phyloP scores from a whole-genome alignment of 2,888 invertebrate species.

The Andrena flavipes region DNA sequence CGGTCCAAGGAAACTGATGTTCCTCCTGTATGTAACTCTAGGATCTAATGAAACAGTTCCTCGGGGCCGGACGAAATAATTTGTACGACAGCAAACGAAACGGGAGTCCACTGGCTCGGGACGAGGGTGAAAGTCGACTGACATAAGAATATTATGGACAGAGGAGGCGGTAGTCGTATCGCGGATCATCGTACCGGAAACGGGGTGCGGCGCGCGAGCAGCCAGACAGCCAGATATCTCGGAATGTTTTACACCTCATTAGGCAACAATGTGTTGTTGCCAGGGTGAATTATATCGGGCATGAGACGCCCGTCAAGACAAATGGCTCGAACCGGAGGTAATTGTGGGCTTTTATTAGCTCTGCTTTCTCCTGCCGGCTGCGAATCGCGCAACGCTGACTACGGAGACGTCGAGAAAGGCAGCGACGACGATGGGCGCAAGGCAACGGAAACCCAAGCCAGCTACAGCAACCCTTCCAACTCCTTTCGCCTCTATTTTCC shows the following conservation, averaged over 20 bases:
- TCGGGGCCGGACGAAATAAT: constrained; percentile 19
- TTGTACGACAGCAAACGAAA: background rate
- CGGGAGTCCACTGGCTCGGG: no score
- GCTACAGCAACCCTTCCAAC: constrained; percentile 51
- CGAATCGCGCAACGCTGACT: constrained; percentile 69
- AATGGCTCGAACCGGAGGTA: constrained; percentile 85
- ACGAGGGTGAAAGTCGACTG: constrained; percentile 5
- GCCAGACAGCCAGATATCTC: constrained; percentile 82
- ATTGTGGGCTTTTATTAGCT: constrained; percentile 85
- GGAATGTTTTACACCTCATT: constrained; percentile 85
- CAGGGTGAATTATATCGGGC: constrained; percentile 84
- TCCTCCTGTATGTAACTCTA: background rate
- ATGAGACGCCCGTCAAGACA: constrained; percentile 85
- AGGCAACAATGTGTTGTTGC: constrained; percentile 85
- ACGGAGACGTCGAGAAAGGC: constrained; percentile 59
- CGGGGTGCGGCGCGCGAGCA: constrained; percentile 44
- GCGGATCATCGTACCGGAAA: constrained; percentile 59
- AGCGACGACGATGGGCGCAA: constrained; percentile 49
- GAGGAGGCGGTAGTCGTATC: constrained; percentile 38
- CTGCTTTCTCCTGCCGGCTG: constrained; percentile 79
- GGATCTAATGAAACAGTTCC: constrained; percentile 11
- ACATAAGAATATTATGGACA: constrained; percentile 47
- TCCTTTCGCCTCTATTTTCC: constrained; percentile 47
- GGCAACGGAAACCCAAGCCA: constrained; percentile 26
- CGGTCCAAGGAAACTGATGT: background rate